Evolutionary conservation across 2,113 vertebrate species (phyloP), one percentile per base, ranked within the genome.

Genomic region (Misgurnus mizolepis): DNA sequence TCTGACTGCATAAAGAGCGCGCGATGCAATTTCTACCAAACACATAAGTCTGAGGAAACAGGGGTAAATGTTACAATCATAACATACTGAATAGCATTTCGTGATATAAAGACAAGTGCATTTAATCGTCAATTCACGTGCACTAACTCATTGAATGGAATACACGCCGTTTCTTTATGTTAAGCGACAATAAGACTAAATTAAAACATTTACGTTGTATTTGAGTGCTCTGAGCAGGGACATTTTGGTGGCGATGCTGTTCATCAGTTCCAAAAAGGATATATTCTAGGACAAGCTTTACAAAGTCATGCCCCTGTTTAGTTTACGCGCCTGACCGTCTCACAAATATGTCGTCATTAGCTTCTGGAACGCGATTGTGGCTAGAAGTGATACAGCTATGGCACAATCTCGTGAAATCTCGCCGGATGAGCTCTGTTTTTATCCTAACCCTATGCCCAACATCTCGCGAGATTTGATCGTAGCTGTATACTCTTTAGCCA

Each of bases 1-100:
- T 94, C 77, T 90, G 90, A 0, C 94, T 90, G 22, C 92, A 83
- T 18, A 95, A 82, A 9, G 81, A 68, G 17, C 95, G 92, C 5
- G 73, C 43, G 18, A 61, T 82, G 7, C 71, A n/a, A 5, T 40
- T 81, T 3, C 70, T 85, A 17, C 56, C 22, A 7, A 84, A 47
- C 4, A 62, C 15, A 5, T 7, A 27, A 49, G 73, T 22, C 73
- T 75, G 11, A 27, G 14, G 2, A 73, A 39, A 74, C 40, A 45
- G 4, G 17, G 27, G 39, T n/a, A 77, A 45, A 61, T 34, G 3
- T 27, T 8, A 18, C n/a, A 58, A 12, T 12, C 1, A 18, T 9
- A 18, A 58, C 55, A 58, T 18, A n/a, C 7, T 58, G 55, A 17
- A 8, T 71, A 15, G 7, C 17, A 40, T 72, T 34, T 7, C 12